Percentiles rank a stretch among this genome's conserved stretches.
phyloP scores from a whole-genome alignment of 2,113 vertebrate genomes.

The Alaudala cheleensis region DNA sequence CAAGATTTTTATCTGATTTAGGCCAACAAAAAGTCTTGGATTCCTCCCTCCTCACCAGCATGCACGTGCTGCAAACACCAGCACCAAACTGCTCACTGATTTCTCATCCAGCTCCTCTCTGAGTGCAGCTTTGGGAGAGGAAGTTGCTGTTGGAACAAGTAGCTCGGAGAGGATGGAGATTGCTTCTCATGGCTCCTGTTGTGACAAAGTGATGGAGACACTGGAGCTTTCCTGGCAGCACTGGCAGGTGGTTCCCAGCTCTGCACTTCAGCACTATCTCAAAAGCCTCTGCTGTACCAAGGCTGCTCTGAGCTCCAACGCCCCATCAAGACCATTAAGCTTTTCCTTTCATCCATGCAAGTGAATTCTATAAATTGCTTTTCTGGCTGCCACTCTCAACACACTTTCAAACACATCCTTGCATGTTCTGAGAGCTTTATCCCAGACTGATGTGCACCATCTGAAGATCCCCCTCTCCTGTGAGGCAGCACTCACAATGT shows the following conservation, averaged over 20 bases:
- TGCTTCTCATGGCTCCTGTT: background rate
- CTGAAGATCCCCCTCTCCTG: background rate
- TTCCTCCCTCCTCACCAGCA: background rate
- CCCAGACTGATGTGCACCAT: background rate
- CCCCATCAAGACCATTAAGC: background rate
- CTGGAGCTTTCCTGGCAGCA: background rate
- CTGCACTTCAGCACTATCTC: background rate
- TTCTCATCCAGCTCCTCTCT: background rate
- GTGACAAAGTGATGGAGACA: background rate
- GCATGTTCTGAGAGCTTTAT: rapidly evolving
- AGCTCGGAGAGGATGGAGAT: background rate
- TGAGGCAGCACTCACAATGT: background rate
- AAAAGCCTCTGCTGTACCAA: background rate
- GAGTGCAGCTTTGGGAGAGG: background rate
- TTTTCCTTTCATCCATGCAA: background rate
- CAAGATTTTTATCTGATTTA: background rate
- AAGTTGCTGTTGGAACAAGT: background rate
- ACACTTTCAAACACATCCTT: background rate
- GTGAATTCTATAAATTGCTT: background rate
- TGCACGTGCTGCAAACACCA: background rate
- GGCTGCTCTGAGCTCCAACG: background rate
- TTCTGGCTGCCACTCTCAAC: background rate
- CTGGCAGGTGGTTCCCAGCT: background rate
- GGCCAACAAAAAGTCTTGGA: background rate
- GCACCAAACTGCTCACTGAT: rapidly evolving